Percentiles rank a stretch among this genome's conserved stretches.
phyloP scores from a whole-genome alignment of 2,113 vertebrate genomes.

The Myrmecobius fasciatus region DNA sequence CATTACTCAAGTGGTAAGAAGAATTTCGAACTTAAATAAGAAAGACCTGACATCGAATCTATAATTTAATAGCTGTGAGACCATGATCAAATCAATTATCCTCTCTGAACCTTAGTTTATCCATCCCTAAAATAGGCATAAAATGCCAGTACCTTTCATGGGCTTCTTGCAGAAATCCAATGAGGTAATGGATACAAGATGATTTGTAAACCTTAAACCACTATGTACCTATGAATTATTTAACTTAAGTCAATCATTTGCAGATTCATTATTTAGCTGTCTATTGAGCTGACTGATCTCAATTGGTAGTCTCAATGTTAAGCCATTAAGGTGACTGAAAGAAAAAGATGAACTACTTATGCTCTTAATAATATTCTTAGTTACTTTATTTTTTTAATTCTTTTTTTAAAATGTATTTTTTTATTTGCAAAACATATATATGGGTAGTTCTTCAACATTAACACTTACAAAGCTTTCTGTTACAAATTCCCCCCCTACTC shows the following conservation, averaged over 20 bases:
- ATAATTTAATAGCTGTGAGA: neutral
- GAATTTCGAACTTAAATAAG: neutral
- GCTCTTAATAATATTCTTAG: neutral
- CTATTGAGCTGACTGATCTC: neutral
- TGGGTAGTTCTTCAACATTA: too few relatives aligned
- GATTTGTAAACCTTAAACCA: neutral
- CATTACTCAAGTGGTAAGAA: neutral
- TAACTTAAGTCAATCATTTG: neutral
- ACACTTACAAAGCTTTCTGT: too few relatives aligned
- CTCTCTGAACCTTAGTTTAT: neutral
- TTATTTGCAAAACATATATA: too few relatives aligned
- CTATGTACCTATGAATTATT: neutral
- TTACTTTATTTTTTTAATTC: too few relatives aligned
- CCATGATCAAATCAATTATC: neutral
- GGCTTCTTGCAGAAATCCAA: neutral
- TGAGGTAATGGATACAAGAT: neutral
- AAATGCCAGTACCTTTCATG: neutral
- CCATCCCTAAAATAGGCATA: neutral
- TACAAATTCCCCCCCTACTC: too few relatives aligned
- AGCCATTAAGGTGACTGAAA: neutral
- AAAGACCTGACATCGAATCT: neutral
- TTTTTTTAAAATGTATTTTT: too few relatives aligned
- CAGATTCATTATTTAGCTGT: neutral
- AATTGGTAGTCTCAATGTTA: neutral
- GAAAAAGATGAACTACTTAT: neutral